Evolutionary conservation across 1,140 invertebrate genomes (phyloP).

Genomic region (Oryctes rhinoceros): DNA sequence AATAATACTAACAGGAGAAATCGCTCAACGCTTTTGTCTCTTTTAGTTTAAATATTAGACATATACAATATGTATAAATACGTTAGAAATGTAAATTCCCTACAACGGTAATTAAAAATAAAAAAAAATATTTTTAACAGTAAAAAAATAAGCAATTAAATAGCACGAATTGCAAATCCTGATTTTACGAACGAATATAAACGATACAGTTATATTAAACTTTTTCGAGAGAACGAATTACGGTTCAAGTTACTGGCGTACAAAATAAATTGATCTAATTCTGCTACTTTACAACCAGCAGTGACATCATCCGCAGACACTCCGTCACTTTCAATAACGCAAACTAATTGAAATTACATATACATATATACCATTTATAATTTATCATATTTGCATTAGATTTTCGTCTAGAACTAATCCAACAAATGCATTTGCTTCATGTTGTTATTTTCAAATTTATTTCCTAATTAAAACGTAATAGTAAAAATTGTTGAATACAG

Average conservation of each 20-base stretch:
- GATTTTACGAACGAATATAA: not conserved
- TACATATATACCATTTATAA: not conserved
- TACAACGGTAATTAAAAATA: too few relatives aligned
- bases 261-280: not conserved
- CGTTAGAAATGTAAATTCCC: too few relatives aligned
- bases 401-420: not conserved
- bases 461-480: too few relatives aligned
- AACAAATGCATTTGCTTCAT: too few relatives aligned
- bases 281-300: not conserved
- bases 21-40: too few relatives aligned
- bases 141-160: too few relatives aligned
- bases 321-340: not conserved
- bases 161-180: not conserved
- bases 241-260: not conserved
- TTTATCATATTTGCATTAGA: not conserved
- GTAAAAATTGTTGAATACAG: too few relatives aligned
- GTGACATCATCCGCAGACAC: not conserved
- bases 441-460: too few relatives aligned
- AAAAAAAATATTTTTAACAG: too few relatives aligned
- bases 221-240: not conserved
- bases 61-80: too few relatives aligned
- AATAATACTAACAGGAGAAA: too few relatives aligned
- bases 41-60: too few relatives aligned
- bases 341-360: not conserved
- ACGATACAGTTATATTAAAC: not conserved